Percentiles rank a stretch among this genome's conserved stretches.
These are phyloP conservation scores for Drosophila repletoides DNA, from an alignment of 1,140 invertebrate species.

Conservation along the genomic window DNA sequence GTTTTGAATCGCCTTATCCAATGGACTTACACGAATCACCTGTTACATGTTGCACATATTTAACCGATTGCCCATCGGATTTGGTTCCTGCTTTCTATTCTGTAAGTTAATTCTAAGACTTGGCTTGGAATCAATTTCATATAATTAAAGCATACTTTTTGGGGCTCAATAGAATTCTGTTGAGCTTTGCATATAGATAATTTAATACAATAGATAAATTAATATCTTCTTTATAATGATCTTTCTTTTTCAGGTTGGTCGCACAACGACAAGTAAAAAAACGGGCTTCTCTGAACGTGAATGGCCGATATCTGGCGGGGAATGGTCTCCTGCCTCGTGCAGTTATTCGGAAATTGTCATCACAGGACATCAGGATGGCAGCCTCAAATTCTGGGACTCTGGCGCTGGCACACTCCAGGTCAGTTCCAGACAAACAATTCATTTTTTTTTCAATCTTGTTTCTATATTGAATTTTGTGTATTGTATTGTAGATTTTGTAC, in stretches of 20 bases:
- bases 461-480: not conserved
- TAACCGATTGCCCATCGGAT: conserved; percentile 98
- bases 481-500: conserved; percentile 89
- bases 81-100: conserved; percentile 95
- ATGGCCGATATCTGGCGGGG: conserved; percentile 97
- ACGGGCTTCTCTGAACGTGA: conserved; percentile 96
- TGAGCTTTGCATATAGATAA: no score
- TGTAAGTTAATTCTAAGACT: conserved; percentile 45
- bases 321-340: conserved; percentile 95
- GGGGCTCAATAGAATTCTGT: no score
- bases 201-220: no score
- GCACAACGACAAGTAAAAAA: conserved; percentile 86
- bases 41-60: conserved; percentile 97
- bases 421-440: no score
- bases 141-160: not conserved
- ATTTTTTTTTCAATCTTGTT: not conserved
- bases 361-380: conserved; percentile 98
- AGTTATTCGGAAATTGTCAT: conserved; percentile 98
- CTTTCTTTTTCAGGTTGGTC: conserved; percentile 75
- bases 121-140: no score
- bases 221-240: no score
- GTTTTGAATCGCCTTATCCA: conserved; percentile 99
- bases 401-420: conserved; percentile 94
- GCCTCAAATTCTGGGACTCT: conserved; percentile 98
- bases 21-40: conserved; percentile 99